These are phyloP conservation scores for Tylochromis polylepis DNA, from an alignment of 2,113 vertebrate genomes.

Conservation along the genomic window DNA sequence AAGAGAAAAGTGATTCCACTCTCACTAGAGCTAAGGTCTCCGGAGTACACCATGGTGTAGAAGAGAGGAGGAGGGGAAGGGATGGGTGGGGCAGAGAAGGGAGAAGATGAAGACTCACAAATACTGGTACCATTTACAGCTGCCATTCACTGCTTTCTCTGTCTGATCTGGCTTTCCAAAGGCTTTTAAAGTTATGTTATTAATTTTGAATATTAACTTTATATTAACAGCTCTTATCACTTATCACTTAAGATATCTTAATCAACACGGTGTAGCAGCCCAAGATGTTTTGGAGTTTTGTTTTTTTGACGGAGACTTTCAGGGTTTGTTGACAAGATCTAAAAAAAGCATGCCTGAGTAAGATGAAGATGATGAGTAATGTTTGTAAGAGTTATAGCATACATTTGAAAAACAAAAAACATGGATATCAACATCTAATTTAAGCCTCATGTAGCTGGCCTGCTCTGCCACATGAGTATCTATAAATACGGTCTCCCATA, in stretches of 20 bases:
- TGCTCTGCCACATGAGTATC: background rate
- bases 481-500: background rate
- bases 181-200: background rate
- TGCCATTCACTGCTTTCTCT: background rate
- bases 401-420: background rate
- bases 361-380: background rate
- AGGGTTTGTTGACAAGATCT: background rate
- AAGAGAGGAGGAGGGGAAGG: background rate
- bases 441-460: background rate
- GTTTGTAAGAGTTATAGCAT: background rate
- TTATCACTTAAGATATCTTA: too few relatives aligned
- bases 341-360: background rate
- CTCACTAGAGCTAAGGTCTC: conserved; percentile 46
- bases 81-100: conserved; percentile 9
- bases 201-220: background rate
- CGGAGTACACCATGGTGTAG: conserved; percentile 4
- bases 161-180: background rate
- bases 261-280: background rate
- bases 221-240: background rate
- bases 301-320: background rate
- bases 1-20: conserved; percentile 53
- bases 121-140: conserved; percentile 28
- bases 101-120: conserved; percentile 26
- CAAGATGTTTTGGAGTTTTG: background rate
- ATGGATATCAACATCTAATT: background rate